phyloP scores from a whole-genome alignment of 92 coral and sea anemone genomes.

The Epizoanthus illoricatus region DNA sequence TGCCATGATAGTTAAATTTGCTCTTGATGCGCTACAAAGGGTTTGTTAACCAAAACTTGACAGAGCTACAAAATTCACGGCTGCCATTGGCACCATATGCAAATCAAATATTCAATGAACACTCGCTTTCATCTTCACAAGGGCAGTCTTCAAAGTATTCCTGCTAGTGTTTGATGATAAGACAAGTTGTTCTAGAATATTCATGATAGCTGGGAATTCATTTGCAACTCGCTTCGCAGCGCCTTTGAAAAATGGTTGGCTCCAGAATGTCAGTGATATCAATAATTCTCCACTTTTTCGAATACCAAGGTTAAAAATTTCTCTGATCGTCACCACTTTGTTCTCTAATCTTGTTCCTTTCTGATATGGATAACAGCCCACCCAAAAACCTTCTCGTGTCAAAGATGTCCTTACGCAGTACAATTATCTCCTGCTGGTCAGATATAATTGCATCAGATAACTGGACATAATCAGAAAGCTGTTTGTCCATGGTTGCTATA shows the following conservation, averaged over 20 bases:
- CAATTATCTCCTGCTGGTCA: neutral
- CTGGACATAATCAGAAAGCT: neutral
- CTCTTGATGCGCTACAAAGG: conserved; percentile 6
- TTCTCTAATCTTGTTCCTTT: neutral
- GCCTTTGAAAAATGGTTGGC: conserved; percentile 37
- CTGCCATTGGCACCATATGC: conserved; percentile 6
- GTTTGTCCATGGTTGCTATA: too few species aligned
- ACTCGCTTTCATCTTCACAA: conserved; percentile 38
- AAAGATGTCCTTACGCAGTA: neutral
- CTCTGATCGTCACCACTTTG: conserved; percentile 5
- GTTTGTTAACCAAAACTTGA: conserved; percentile 7
- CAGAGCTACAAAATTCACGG: conserved; percentile 1
- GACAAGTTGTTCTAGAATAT: conserved; percentile 24
- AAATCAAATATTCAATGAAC: conserved; percentile 18
- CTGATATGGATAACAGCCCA: neutral
- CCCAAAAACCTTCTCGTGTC: neutral
- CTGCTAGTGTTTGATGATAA: conserved; percentile 10
- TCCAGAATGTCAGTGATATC: conserved; percentile 39
- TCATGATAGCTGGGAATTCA: conserved; percentile 19
- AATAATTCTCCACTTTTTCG: conserved; percentile 30
- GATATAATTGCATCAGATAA: neutral
- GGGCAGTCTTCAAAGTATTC: conserved; percentile 15
- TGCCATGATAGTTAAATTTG: neutral
- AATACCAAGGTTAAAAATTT: conserved; percentile 46
- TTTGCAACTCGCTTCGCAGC: neutral